Base-by-base conservation (phyloP, 2,113 vertebrate genomes). In the Gymnorhina tibicen region DNA sequence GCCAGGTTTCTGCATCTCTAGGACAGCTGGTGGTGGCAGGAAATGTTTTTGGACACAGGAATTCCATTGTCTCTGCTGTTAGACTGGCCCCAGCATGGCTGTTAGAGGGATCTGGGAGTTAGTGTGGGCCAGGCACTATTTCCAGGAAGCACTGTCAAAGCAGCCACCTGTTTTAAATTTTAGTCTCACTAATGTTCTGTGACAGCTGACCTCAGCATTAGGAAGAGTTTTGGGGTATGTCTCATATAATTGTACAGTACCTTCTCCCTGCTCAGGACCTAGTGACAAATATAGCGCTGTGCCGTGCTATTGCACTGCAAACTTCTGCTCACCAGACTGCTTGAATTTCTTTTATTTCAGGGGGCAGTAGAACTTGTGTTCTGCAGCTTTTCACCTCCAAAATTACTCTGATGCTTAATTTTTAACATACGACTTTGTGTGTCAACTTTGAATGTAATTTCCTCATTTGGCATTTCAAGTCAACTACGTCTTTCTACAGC, bases 381-480 rank as follows among this genome's bases (percentile, higher is more conserved):
- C 37, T 68, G 50, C 62, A 91, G 87, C 58, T 78, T 95, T 93
- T 70, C 0, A 0, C 85, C 63, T 92, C 93, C 87, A 82, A 20
- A 94, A 66, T 87, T 79, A 87, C 27, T 89, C 80, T 28, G 8
- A 17, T 1, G 15, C 66, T 32, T 81, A 87, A 83, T 94, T 93
- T 91, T 94, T 85, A 89, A 66, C 87, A 76, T 73, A 28, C 14
- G 12, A 66, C 28, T 93, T 33, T 62, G 74, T 95, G 82, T 95
- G 78, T 87, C 72, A 83, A 82, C 85, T 62, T 91, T 74, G 60
- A 78, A 62, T 91, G 41, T 82, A 49, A 60, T 87, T 96, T 94
- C 87, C 81, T 87, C 59, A 80, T 80, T 56, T 89, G 87, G 67
- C 90, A 90, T 93, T 95, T 94, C 82, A 85, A 91, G 50, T 85